Conservation (phyloP, 2,113 vertebrate species). For the Agapornis roseicollis region DNA sequence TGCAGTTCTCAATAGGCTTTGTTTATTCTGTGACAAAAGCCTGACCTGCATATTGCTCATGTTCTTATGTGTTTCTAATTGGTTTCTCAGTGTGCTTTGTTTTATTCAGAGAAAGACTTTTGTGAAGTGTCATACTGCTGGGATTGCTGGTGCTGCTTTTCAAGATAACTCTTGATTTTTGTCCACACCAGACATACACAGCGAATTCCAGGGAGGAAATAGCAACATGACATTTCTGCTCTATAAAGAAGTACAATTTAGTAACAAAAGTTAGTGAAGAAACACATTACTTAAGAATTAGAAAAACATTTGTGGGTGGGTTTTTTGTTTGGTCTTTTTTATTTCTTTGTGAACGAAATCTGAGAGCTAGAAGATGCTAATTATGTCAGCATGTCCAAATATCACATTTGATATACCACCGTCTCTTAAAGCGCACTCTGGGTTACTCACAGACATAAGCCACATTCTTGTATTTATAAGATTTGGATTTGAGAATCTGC, state of each 20-base stretch:
- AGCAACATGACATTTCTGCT: not conserved
- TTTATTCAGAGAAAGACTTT: not conserved
- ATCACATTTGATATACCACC: not conserved
- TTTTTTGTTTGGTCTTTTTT: not conserved
- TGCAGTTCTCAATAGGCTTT: not conserved
- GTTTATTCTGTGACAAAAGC: constrained; percentile 16
- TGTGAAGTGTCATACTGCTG: not conserved
- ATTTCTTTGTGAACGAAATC: not conserved
- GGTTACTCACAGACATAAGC: not conserved
- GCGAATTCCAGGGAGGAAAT: not conserved
- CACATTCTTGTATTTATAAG: not conserved
- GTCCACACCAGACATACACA: not conserved
- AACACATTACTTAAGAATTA: not conserved
- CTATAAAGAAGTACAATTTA: not conserved
- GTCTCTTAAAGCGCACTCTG: not conserved
- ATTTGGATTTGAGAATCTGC: not conserved
- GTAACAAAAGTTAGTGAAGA: not conserved
- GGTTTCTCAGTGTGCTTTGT: not conserved
- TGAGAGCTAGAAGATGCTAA: not conserved
- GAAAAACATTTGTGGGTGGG: not conserved
- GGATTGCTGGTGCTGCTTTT: not conserved
- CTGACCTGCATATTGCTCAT: not conserved
- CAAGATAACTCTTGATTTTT: not conserved
- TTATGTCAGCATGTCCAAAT: not conserved
- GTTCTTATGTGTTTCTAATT: constrained; percentile 11